phyloP scores from a whole-genome alignment of 2,888 invertebrate genomes.

The Maniola hyperantus region DNA sequence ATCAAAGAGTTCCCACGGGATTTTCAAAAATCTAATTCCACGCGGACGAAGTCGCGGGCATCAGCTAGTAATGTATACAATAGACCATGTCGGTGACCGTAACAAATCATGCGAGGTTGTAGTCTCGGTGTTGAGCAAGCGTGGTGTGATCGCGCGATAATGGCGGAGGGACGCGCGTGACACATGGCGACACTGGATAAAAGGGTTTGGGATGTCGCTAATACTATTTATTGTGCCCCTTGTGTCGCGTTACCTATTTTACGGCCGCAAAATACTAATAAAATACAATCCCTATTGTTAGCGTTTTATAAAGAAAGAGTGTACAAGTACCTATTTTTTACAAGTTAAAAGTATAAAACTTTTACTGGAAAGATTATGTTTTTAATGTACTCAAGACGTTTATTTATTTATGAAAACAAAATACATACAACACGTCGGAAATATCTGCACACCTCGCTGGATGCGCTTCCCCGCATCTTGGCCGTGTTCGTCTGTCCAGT shows the following conservation, averaged over 20 bases:
- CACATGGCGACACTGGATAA: slow-evolving; percentile 18
- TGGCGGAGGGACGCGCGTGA: slow-evolving; percentile 17
- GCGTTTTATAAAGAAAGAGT: not conserved
- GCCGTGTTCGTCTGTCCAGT: no score
- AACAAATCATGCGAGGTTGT: slow-evolving; percentile 46
- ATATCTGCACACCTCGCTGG: no score
- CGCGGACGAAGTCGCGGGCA: no score
- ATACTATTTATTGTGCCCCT: slow-evolving; percentile 20
- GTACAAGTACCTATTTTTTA: not conserved
- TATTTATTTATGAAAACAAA: no score
- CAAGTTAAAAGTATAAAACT: not conserved
- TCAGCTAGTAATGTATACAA: not conserved
- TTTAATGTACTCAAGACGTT: no score
- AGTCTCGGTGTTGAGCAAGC: slow-evolving; percentile 45
- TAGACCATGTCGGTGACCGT: slow-evolving; percentile 34
- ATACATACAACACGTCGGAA: no score
- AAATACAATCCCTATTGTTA: not conserved
- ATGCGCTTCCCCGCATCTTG: no score
- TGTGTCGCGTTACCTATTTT: not conserved
- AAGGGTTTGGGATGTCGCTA: slow-evolving; percentile 23
- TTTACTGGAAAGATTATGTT: no score
- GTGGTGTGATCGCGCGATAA: slow-evolving; percentile 38
- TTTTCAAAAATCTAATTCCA: no score
- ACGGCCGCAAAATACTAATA: not conserved
- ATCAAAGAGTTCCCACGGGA: no score